Percentiles rank a stretch among this genome's conserved stretches.
These are phyloP conservation scores for Cantharis rufa DNA, from an alignment of 2,888 invertebrate genomes.

Conservation along the genomic window DNA sequence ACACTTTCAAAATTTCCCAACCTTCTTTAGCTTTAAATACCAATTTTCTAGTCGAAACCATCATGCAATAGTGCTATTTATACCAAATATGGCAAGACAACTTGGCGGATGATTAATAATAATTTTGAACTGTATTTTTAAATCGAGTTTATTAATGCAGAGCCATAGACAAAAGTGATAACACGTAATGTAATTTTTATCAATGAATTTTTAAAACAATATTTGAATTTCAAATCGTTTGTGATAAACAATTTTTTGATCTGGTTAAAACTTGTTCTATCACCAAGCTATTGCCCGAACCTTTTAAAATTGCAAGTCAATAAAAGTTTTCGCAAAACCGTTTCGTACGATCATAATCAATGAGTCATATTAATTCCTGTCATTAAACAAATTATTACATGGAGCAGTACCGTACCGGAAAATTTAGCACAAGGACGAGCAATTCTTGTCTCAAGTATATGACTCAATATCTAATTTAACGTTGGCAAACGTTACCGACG, in stretches of 20 bases:
- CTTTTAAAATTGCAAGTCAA: background rate
- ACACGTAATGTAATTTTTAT: background rate
- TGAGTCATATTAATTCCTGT: background rate
- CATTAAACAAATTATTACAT: constrained; percentile 1
- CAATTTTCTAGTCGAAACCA: background rate
- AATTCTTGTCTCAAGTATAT: background rate
- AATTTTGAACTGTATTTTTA: background rate
- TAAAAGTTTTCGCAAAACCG: background rate
- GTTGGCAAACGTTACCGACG: background rate
- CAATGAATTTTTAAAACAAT: background rate
- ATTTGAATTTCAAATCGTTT: background rate
- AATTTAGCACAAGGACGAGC: constrained; percentile 7
- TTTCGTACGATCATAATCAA: background rate
- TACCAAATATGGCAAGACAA: background rate
- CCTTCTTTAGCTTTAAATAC: background rate
- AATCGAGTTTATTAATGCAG: background rate
- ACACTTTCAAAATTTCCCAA: background rate
- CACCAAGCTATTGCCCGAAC: background rate
- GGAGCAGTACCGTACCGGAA: constrained; percentile 9
- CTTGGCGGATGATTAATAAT: background rate
- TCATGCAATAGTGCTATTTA: background rate
- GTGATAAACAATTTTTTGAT: background rate
- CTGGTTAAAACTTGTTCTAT: background rate
- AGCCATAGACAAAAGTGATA: background rate
- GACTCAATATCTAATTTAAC: background rate